A percentile compares a stretch with the other conserved stretches of the same genome.
Conservation (phyloP, 2,113 vertebrate genomes). For the rabbit (Oryctolagus cuniculus) region DNA sequence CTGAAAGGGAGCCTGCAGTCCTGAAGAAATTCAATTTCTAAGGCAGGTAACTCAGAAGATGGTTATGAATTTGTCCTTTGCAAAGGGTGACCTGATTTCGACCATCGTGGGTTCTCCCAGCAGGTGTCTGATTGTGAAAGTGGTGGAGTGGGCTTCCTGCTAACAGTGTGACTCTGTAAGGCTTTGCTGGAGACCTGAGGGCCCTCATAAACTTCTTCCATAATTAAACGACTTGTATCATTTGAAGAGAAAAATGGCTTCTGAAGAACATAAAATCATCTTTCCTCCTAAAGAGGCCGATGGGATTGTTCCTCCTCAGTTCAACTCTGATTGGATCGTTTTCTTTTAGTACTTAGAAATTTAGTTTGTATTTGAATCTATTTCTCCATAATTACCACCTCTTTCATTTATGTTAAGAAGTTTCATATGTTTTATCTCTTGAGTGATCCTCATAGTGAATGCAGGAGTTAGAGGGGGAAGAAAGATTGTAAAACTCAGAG, state of each 20-base stretch:
- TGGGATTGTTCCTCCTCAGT: conserved; percentile 31
- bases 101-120: background rate
- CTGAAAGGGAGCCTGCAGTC: conserved; percentile 27
- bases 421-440: background rate
- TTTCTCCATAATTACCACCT: conserved; percentile 7
- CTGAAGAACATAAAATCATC: conserved; percentile 61
- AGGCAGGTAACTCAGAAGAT: background rate
- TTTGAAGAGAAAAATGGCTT: conserved; percentile 58
- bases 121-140: conserved; percentile 72
- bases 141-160: background rate
- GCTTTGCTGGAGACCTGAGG: conserved; percentile 60
- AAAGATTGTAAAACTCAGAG: background rate
- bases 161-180: background rate
- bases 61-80: conserved; percentile 9
- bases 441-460: background rate
- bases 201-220: conserved; percentile 42
- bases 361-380: conserved; percentile 15
- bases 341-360: conserved; percentile 44
- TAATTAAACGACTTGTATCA: conserved; percentile 63
- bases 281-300: conserved; percentile 36
- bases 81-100: conserved; percentile 41
- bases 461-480: background rate
- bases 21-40: conserved; percentile 24
- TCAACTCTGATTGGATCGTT: conserved; percentile 50
- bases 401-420: conserved; percentile 11